Conservation (phyloP, 2,888 invertebrate species). For the Notodonta dromedarius region DNA sequence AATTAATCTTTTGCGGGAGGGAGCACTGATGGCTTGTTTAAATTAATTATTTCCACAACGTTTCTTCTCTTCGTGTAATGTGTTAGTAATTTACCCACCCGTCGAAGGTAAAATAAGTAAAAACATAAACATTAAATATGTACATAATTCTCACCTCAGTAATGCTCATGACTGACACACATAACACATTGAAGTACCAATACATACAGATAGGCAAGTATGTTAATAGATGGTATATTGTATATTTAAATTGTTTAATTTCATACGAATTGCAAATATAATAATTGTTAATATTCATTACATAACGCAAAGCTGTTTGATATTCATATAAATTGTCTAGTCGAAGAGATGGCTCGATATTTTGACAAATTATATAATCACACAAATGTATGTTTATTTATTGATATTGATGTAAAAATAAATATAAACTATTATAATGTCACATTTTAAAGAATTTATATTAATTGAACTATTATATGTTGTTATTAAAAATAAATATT, state of each 20-base stretch:
- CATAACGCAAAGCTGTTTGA: constrained; percentile 15
- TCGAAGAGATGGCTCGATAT: neutral
- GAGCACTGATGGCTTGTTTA: too few relatives aligned
- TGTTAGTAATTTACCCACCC: too few relatives aligned
- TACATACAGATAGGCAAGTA: constrained; percentile 4
- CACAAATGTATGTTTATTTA: neutral
- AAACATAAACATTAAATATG: neutral
- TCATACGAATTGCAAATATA: constrained; percentile 15
- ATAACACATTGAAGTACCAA: neutral
- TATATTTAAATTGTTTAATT: neutral
- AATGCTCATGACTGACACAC: neutral
- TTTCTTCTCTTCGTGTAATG: too few relatives aligned
- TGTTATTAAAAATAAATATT: too few relatives aligned
- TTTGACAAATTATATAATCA: neutral
- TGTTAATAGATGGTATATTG: neutral
- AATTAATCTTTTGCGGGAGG: too few relatives aligned
- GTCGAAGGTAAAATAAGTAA: too few relatives aligned
- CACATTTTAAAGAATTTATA: too few relatives aligned
- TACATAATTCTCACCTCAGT: neutral
- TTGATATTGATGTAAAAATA: neutral
- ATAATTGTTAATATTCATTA: constrained; percentile 17
- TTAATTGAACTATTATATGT: too few relatives aligned
- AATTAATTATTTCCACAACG: too few relatives aligned
- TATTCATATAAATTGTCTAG: constrained; percentile 15
- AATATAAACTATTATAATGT: too few relatives aligned